phyloP scores from a whole-genome alignment of 2,888 invertebrate species.

The Endomychus coccineus region DNA sequence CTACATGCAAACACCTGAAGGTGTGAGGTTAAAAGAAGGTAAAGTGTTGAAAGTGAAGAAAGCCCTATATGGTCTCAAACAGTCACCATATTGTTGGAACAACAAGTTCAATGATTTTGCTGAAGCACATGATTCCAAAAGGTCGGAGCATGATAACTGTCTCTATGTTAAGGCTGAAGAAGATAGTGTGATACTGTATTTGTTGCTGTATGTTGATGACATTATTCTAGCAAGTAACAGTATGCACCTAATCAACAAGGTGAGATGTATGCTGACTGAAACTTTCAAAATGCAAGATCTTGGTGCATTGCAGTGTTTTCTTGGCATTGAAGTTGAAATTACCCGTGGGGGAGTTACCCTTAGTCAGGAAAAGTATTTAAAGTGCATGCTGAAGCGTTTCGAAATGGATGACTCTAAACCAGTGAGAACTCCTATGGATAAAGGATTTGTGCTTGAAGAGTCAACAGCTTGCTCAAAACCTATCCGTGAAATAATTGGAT shows the following conservation, averaged over 20 bases:
- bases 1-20: conserved; percentile 27
- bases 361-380: too few relatives aligned
- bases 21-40: conserved; percentile 13
- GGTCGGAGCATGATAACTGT: conserved; percentile 10
- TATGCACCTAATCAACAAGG: not conserved
- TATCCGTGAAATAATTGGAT: conserved; percentile 18
- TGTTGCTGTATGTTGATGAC: conserved; percentile 15
- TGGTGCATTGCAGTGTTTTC: conserved; percentile 5
- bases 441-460: not conserved
- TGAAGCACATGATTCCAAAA: not conserved
- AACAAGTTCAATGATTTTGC: conserved; percentile 10
- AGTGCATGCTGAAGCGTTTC: too few relatives aligned
- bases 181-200: not conserved
- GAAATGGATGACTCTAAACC: too few relatives aligned
- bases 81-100: conserved; percentile 13
- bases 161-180: conserved; percentile 7
- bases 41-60: conserved; percentile 14
- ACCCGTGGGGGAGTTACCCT: too few relatives aligned
- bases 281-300: conserved; percentile 11
- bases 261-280: conserved; percentile 4
- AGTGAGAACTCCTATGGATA: too few relatives aligned
- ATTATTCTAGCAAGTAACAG: conserved; percentile 7
- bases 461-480: conserved; percentile 9
- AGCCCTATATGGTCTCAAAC: conserved; percentile 13
- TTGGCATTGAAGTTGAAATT: conserved; percentile 5